Conservation (phyloP, 2,888 invertebrate genomes). For the Clepsis dumicolana region DNA sequence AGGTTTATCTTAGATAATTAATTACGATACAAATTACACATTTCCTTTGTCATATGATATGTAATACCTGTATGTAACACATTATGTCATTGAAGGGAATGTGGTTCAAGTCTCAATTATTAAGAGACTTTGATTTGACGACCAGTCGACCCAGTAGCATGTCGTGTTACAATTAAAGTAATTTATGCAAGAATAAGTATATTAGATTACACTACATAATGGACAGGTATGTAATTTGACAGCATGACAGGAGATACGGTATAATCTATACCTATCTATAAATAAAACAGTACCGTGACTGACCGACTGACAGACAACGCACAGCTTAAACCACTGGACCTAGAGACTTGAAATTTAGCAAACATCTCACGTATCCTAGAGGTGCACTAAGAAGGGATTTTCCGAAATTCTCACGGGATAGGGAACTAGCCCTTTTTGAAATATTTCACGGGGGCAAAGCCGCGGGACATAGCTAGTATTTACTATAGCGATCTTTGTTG, state of each 20-base stretch:
- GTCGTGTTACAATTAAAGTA: background rate
- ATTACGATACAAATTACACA: conserved; percentile 32
- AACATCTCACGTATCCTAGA: too few relatives aligned
- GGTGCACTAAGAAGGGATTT: too few relatives aligned
- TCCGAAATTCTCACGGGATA: too few relatives aligned
- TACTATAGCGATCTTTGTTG: too few relatives aligned
- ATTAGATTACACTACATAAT: background rate
- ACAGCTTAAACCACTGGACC: too few relatives aligned
- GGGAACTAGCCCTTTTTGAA: too few relatives aligned
- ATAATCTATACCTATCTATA: too few relatives aligned
- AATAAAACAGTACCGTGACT: too few relatives aligned
- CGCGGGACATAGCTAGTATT: too few relatives aligned
- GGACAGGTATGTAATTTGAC: background rate
- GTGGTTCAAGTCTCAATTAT: conserved; percentile 18
- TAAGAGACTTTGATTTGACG: conserved; percentile 8
- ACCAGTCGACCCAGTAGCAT: conserved; percentile 11
- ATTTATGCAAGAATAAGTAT: background rate
- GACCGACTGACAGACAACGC: too few relatives aligned
- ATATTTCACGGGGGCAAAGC: too few relatives aligned
- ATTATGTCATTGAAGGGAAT: conserved; percentile 37
- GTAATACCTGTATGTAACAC: conserved; percentile 16
- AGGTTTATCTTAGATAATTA: conserved; percentile 2
- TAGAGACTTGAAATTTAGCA: too few relatives aligned
- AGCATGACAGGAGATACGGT: background rate
- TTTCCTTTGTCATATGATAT: conserved; percentile 31